Evolutionary conservation across 1,140 invertebrate genomes (phyloP).

Genomic region (Rhopalosiphum padi): DNA sequence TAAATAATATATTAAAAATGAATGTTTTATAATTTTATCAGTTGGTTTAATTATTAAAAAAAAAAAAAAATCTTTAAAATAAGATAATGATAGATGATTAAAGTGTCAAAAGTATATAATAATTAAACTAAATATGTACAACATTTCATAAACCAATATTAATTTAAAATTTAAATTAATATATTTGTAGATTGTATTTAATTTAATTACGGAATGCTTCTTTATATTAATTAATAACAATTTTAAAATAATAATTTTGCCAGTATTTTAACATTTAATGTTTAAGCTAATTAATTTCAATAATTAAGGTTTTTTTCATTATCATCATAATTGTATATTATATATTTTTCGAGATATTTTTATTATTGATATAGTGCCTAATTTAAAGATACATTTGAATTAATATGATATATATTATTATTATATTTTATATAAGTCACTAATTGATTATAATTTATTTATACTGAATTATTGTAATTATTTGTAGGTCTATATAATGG

Average conservation of each 20-base stretch:
- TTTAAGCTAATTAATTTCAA: background rate
- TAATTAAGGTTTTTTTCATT: background rate
- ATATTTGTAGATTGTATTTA: background rate
- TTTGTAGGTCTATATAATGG: background rate
- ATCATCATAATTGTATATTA: background rate
- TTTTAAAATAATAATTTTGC: background rate
- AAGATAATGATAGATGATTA: background rate
- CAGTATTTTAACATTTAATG: background rate
- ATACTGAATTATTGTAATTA: background rate
- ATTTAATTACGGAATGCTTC: background rate
- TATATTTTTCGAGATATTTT: background rate
- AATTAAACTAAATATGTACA: background rate
- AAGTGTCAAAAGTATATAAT: background rate
- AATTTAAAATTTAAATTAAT: background rate
- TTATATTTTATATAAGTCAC: background rate
- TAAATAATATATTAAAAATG: slow-evolving; percentile 5
- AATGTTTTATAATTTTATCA: background rate
- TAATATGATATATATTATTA: background rate
- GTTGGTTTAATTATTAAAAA: background rate
- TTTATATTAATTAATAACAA: background rate
- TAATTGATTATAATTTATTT: background rate
- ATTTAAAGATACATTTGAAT: background rate
- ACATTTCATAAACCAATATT: background rate
- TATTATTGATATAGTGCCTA: background rate
- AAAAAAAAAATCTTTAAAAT: background rate